Conservation (phyloP, 1,140 invertebrate genomes). For the Solenopsis invicta region DNA sequence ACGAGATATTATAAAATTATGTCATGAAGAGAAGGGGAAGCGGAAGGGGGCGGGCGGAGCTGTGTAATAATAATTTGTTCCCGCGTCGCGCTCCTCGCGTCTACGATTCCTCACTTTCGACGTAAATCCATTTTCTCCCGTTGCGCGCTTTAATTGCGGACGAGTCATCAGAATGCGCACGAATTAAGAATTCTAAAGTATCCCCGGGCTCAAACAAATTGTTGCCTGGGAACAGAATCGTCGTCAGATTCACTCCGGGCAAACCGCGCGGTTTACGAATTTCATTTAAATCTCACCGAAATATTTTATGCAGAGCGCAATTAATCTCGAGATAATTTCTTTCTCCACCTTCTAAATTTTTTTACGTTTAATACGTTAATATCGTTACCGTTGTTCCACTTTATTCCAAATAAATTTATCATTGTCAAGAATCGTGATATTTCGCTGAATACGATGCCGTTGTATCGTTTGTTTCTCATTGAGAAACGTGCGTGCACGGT, state of each 20-base stretch:
- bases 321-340: not conserved
- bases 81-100: conserved; percentile 14
- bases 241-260: not conserved
- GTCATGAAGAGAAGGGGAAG: conserved; percentile 28
- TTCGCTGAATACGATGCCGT: not conserved
- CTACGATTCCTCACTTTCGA: conserved; percentile 62
- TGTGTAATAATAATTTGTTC: conserved; percentile 59
- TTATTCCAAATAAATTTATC: not conserved
- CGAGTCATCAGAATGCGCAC: conserved; percentile 57
- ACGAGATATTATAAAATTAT: conserved; percentile 60
- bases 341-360: not conserved
- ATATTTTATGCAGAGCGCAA: not conserved
- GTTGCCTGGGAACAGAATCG: not conserved
- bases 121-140: conserved; percentile 59
- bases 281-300: not conserved
- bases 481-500: not conserved
- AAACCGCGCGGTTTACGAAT: not conserved
- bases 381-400: not conserved
- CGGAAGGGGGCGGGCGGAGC: not conserved
- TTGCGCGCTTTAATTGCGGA: conserved; percentile 57
- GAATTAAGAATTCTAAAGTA: conserved; percentile 51
- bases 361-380: not conserved
- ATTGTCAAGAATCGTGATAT: not conserved
- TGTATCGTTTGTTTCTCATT: conserved; percentile 14
- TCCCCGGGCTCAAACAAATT: not conserved